A percentile compares a stretch with the other conserved stretches of the same genome.
phyloP scores from a whole-genome alignment of 2,888 invertebrate genomes.

The Rapana venosa region DNA sequence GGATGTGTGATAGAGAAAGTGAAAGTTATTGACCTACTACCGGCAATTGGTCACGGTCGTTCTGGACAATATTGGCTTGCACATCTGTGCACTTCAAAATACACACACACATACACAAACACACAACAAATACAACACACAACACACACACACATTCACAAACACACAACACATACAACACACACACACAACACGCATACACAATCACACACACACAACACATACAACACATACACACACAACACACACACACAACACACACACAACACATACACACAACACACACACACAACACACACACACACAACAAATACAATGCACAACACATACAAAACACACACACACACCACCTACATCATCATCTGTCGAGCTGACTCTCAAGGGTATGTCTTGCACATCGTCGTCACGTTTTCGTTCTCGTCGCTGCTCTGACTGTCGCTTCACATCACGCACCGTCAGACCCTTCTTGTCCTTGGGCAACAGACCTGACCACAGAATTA shows the following conservation, averaged over 20 bases:
- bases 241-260: neutral
- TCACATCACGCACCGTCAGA: conserved; percentile 95
- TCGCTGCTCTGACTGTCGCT: conserved; percentile 91
- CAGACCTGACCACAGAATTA: conserved; percentile 79
- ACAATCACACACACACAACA: neutral
- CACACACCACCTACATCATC: conserved; percentile 47
- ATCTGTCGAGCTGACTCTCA: conserved; percentile 52
- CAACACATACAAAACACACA: neutral
- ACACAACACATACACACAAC: neutral
- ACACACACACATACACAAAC: neutral
- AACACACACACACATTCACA: no score
- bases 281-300: neutral
- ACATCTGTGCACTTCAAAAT: neutral
- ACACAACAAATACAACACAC: neutral
- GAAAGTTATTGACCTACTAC: no score
- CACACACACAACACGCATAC: neutral
- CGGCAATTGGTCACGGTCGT: no score
- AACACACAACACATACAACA: no score
- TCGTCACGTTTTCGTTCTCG: conserved; percentile 62
- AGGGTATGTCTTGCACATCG: conserved; percentile 54
- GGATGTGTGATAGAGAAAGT: no score
- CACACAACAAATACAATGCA: conserved; percentile 33
- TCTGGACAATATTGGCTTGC: no score
- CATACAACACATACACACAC: neutral
- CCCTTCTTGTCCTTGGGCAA: conserved; percentile 89